Evolutionary conservation across 2,888 invertebrate species (phyloP).

Genomic region (Cerastoderma edule): DNA sequence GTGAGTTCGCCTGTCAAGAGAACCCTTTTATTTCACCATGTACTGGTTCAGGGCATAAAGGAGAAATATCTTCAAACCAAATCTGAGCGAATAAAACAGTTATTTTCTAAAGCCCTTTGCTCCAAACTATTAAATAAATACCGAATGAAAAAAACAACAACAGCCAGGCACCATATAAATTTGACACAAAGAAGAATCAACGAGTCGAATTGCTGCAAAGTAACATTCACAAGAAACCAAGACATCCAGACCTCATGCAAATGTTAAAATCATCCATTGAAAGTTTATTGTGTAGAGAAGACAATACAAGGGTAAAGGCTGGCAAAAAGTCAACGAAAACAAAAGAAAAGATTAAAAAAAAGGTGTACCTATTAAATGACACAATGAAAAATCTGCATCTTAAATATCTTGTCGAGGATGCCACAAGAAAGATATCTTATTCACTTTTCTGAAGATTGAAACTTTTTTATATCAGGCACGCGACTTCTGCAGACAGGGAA

Average conservation of each 20-base stretch:
- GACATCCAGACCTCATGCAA: neutral
- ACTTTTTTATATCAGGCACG: conserved; percentile 52
- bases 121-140: conserved; percentile 28
- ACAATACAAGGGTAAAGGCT: conserved; percentile 51
- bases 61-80: conserved; percentile 32
- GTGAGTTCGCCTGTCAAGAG: conserved; percentile 16
- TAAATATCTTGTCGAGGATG: conserved; percentile 46
- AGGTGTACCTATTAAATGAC: conserved; percentile 53
- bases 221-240: neutral
- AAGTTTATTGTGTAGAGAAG: conserved; percentile 41
- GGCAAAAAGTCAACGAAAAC: conserved; percentile 54
- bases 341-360: conserved; percentile 44
- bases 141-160: conserved; percentile 3
- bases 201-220: neutral
- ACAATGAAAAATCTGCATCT: conserved; percentile 49
- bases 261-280: conserved; percentile 21
- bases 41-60: conserved; percentile 23
- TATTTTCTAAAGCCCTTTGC: conserved; percentile 12
- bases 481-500: conserved; percentile 51
- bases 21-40: conserved; percentile 40
- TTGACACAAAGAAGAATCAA: conserved; percentile 14
- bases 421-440: conserved; percentile 54
- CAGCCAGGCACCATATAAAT: conserved; percentile 4
- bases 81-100: conserved; percentile 11
- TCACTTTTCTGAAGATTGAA: conserved; percentile 53